phyloP scores from a whole-genome alignment of 2,113 vertebrate genomes.

The Egretta garzetta region DNA sequence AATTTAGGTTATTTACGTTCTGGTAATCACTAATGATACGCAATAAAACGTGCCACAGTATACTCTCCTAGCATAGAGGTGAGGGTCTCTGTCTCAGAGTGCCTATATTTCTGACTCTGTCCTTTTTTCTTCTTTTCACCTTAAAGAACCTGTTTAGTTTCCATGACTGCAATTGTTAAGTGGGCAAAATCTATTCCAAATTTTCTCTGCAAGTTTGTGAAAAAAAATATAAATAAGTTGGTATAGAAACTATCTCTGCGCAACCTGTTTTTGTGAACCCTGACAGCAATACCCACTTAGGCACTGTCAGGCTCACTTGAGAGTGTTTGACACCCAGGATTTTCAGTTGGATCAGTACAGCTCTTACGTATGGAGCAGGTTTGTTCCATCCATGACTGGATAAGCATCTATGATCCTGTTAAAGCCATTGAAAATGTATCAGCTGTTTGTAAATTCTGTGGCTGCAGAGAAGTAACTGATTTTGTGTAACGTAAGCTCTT shows the following conservation, averaged over 20 bases:
- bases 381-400: not conserved
- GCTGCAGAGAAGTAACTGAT: not conserved
- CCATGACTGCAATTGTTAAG: not conserved
- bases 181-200: not conserved
- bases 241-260: not conserved
- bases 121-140: not conserved
- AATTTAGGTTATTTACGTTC: not conserved
- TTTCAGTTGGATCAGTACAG: not conserved
- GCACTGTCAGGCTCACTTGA: not conserved
- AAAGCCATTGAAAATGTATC: not conserved
- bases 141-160: not conserved
- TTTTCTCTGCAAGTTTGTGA: not conserved
- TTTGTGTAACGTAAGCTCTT: not conserved
- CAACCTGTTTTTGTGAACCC: not conserved
- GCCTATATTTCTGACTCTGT: not conserved
- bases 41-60: not conserved
- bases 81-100: not conserved
- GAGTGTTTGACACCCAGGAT: not conserved
- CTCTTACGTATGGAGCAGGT: not conserved
- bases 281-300: not conserved
- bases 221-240: not conserved
- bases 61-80: not conserved
- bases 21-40: not conserved
- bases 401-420: not conserved
- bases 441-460: not conserved